These are phyloP conservation scores for Anoplophora glabripennis DNA, from an alignment of 1,140 invertebrate genomes.

Conservation along the genomic window DNA sequence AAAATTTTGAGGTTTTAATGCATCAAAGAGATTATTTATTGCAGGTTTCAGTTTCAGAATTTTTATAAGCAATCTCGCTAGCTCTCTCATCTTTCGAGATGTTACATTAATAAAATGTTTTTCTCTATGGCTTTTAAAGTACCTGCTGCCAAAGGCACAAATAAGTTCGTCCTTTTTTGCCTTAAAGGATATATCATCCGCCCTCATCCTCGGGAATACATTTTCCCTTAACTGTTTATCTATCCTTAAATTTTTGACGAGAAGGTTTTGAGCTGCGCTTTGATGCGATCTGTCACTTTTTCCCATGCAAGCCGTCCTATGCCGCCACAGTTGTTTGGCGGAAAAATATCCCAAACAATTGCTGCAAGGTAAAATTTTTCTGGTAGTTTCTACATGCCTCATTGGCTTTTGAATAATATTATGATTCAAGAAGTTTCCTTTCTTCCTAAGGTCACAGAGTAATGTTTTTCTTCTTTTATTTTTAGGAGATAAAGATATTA, in stretches of 20 bases:
- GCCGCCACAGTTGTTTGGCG: conserved; percentile 10
- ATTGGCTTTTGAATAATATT: too few relatives aligned
- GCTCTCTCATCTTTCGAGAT: conserved; percentile 40
- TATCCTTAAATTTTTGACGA: conserved; percentile 9
- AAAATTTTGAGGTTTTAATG: conserved; percentile 30
- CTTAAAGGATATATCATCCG: conserved; percentile 26
- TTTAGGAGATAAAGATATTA: too few relatives aligned
- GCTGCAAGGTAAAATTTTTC: too few relatives aligned
- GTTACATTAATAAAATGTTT: conserved; percentile 37
- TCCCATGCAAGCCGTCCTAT: conserved; percentile 12
- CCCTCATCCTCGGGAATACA: conserved; percentile 28
- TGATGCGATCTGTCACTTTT: not conserved
- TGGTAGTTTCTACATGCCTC: too few relatives aligned
- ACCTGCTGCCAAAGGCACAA: conserved; percentile 38
- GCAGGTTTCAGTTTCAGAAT: conserved; percentile 35
- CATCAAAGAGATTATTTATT: conserved; percentile 29
- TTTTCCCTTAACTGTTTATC: conserved; percentile 14
- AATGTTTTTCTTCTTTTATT: not conserved
- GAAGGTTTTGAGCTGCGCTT: conserved; percentile 10
- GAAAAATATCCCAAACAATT: conserved; percentile 6
- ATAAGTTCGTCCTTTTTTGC: conserved; percentile 37
- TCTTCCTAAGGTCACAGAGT: too few relatives aligned
- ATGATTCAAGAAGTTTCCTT: too few relatives aligned
- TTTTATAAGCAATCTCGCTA: conserved; percentile 35
- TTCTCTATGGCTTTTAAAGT: conserved; percentile 40